Conservation (phyloP, 2,113 vertebrate species). For the Centrocercus urophasianus region DNA sequence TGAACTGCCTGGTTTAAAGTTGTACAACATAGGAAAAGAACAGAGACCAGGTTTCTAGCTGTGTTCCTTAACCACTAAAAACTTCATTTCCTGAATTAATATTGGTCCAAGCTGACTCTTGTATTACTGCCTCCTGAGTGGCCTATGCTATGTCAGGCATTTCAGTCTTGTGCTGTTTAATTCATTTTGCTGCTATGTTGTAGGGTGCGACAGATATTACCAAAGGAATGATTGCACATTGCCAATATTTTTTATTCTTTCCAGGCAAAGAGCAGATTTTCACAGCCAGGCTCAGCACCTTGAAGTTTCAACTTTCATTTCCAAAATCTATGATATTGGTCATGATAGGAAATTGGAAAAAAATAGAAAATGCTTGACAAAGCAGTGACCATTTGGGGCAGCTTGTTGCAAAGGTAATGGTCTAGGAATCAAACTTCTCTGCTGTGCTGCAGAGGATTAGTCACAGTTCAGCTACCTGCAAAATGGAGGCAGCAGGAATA, state of each 20-base stretch:
- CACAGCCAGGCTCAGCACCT: conserved; percentile 49
- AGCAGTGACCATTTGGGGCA: conserved; percentile 31
- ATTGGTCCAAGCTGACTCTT: not conserved
- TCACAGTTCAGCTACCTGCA: conserved; percentile 52
- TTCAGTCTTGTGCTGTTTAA: conserved; percentile 44
- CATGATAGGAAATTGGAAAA: conserved; percentile 18
- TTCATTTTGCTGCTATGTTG: conserved; percentile 39
- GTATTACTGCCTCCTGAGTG: not conserved
- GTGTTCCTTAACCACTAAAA: conserved; percentile 1
- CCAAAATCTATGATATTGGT: not conserved
- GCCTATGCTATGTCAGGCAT: conserved; percentile 35
- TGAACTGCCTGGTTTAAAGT: not conserved
- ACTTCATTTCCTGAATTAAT: conserved; percentile 51
- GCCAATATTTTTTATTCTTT: conserved; percentile 55
- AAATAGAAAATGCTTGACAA: conserved; percentile 34
- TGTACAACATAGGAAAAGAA: not conserved
- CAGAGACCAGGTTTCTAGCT: not conserved
- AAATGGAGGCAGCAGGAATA: conserved; percentile 29
- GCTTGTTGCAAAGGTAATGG: not conserved
- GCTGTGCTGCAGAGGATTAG: conserved; percentile 55
- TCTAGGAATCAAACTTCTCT: conserved; percentile 33
- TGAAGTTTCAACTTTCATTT: conserved; percentile 41
- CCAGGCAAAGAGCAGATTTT: conserved; percentile 46
- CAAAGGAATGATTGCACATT: conserved; percentile 26
- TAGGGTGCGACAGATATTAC: conserved; percentile 29